Percentiles rank a stretch among this genome's conserved stretches.
Conservation (phyloP, 2,888 invertebrate species). For the Trissoscelio sp. region DNA sequence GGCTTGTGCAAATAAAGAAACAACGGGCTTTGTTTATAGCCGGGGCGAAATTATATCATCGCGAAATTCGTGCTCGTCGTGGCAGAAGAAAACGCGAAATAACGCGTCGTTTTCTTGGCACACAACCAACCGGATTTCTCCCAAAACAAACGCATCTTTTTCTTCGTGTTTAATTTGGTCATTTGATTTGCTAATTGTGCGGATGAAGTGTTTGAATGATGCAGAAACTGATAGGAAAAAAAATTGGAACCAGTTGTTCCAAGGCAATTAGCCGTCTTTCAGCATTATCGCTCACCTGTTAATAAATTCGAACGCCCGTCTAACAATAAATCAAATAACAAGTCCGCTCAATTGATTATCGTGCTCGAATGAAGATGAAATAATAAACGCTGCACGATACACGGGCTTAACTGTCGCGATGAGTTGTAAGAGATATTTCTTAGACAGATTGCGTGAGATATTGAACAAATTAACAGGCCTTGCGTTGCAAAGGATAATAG, state of each 20-base stretch:
- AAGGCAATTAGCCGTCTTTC: constrained; percentile 7
- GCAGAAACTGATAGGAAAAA: too few species aligned
- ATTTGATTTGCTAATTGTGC: too few species aligned
- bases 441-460: constrained; percentile 59
- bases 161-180: too few species aligned
- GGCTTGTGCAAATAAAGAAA: too few species aligned
- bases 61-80: neutral
- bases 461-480: constrained; percentile 50
- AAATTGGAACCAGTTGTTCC: too few species aligned
- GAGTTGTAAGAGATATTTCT: constrained; percentile 40
- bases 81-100: too few species aligned
- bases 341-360: constrained; percentile 20
- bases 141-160: too few species aligned
- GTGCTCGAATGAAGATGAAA: constrained; percentile 16
- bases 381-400: constrained; percentile 19
- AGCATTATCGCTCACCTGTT: constrained; percentile 15
- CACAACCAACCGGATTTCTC: too few species aligned
- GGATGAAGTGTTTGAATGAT: too few species aligned
- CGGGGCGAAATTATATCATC: neutral
- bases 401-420: constrained; percentile 32
- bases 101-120: too few species aligned
- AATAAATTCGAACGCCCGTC: constrained; percentile 11
- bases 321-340: constrained; percentile 19
- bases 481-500: constrained; percentile 43
- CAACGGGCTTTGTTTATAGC: too few species aligned